These are phyloP conservation scores for Pseudomyrmex concolor DNA, from an alignment of 1,140 invertebrate genomes.

Conservation along the genomic window DNA sequence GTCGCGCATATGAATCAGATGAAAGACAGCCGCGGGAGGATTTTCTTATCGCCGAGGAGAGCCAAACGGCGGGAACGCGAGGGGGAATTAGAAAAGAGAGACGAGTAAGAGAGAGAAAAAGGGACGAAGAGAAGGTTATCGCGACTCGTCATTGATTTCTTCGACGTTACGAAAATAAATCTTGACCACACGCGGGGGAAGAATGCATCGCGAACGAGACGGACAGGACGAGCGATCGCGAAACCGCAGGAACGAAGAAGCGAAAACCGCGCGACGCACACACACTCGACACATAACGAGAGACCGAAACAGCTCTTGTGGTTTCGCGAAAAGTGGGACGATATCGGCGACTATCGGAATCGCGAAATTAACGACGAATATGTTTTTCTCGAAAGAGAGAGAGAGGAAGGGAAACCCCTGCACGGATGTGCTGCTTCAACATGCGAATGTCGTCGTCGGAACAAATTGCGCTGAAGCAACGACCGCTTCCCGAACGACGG, in stretches of 20 bases:
- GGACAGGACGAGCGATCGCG: not conserved
- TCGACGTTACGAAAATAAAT: conserved; percentile 66
- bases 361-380: conserved; percentile 26
- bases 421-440: too few species aligned
- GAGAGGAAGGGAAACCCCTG: too few species aligned
- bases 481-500: too few species aligned
- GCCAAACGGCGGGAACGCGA: not conserved
- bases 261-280: conserved; percentile 28
- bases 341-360: not conserved
- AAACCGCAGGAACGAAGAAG: conserved; percentile 53
- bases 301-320: conserved; percentile 6
- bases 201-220: conserved; percentile 1
- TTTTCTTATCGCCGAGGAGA: conserved; percentile 19
- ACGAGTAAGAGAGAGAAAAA: not conserved
- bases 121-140: conserved; percentile 52
- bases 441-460: too few species aligned
- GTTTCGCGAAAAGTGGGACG: not conserved
- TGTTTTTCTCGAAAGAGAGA: not conserved
- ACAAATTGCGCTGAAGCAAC: too few species aligned
- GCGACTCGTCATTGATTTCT: conserved; percentile 69
- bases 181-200: not conserved
- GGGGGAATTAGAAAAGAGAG: not conserved
- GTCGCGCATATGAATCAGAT: conserved; percentile 77
- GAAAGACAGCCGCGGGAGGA: conserved; percentile 36
- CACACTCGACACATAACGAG: not conserved